Percentiles rank a stretch among this genome's conserved stretches.
Evolutionary conservation across 1,140 invertebrate genomes (phyloP).

Genomic region (Bombus vancouverensis): DNA sequence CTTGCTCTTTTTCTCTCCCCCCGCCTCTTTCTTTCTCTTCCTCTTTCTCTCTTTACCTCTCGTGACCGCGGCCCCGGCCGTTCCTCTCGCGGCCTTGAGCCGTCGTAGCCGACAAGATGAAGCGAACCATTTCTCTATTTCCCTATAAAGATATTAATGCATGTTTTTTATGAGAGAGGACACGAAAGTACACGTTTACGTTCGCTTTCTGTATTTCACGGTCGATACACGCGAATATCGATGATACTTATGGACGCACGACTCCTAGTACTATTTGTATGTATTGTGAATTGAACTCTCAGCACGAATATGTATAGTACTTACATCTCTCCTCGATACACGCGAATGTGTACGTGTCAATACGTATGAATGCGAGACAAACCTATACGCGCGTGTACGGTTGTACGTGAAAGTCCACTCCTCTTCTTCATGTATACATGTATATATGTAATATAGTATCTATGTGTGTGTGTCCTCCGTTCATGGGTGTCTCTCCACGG

Average conservation of each 20-base stretch:
- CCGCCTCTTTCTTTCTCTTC: constrained; percentile 20
- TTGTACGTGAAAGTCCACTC: constrained; percentile 25
- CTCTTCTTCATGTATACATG: constrained; percentile 20
- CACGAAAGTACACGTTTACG: not conserved
- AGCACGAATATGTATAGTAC: constrained; percentile 9
- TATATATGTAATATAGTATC: constrained; percentile 5
- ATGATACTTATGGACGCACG: constrained; percentile 30
- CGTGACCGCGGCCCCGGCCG: constrained; percentile 68
- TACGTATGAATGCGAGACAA: constrained; percentile 1
- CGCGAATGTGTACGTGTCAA: constrained; percentile 25
- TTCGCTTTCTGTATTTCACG: constrained; percentile 15
- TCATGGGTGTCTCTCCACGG: constrained; percentile 55
- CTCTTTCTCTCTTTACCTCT: constrained; percentile 43
- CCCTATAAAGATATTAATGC: constrained; percentile 16
- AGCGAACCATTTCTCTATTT: constrained; percentile 50
- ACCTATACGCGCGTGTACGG: constrained; percentile 1
- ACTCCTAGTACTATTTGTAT: constrained; percentile 23
- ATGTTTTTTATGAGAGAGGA: constrained; percentile 1
- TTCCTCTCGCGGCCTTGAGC: constrained; percentile 75
- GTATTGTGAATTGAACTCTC: constrained; percentile 53
- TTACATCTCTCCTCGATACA: constrained; percentile 3
- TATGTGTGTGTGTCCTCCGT: constrained; percentile 33
- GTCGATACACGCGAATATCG: constrained; percentile 20
- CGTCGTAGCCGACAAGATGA: constrained; percentile 53
- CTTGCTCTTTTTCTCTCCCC: constrained; percentile 22